These are phyloP conservation scores for Aplodontia rufa DNA, from an alignment of 2,113 vertebrate genomes.

Conservation along the genomic window DNA sequence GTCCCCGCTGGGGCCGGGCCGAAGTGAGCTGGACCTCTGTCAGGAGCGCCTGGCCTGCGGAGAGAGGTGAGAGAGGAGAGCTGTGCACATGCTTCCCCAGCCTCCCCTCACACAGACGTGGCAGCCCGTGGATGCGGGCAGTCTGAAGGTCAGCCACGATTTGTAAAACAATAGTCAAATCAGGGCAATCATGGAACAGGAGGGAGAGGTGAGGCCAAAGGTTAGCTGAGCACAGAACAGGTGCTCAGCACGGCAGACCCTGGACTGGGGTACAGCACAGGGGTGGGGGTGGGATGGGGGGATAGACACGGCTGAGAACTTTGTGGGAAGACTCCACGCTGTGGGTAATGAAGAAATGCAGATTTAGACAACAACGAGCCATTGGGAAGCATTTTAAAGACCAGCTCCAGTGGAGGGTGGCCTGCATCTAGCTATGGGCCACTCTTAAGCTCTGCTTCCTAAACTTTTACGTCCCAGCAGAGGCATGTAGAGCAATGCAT, in stretches of 20 bases:
- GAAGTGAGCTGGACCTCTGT: constrained; percentile 86
- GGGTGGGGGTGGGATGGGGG: too few relatives aligned
- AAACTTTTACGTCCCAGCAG: not conserved
- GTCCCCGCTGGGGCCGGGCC: constrained; percentile 79
- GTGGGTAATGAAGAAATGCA: accelerated
- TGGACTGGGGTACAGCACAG: too few relatives aligned
- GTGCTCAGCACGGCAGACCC: accelerated
- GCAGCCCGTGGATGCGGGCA: accelerated
- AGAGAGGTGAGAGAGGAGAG: not conserved
- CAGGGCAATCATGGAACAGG: not conserved
- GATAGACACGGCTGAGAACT: not conserved
- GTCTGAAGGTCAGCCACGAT: not conserved
- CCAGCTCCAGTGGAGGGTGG: accelerated
- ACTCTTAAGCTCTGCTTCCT: not conserved
- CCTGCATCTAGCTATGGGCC: accelerated
- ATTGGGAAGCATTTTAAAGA: not conserved
- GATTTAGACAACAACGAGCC: not conserved
- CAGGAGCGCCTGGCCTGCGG: constrained; percentile 87
- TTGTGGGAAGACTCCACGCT: not conserved
- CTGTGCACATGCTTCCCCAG: accelerated
- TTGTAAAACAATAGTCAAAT: not conserved
- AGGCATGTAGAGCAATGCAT: not conserved
- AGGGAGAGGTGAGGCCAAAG: not conserved
- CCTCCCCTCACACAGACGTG: accelerated
- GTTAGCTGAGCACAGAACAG: not conserved